Base-by-base conservation (phyloP, 2,797 vertebrate species). In the Poecilia wingei region DNA sequence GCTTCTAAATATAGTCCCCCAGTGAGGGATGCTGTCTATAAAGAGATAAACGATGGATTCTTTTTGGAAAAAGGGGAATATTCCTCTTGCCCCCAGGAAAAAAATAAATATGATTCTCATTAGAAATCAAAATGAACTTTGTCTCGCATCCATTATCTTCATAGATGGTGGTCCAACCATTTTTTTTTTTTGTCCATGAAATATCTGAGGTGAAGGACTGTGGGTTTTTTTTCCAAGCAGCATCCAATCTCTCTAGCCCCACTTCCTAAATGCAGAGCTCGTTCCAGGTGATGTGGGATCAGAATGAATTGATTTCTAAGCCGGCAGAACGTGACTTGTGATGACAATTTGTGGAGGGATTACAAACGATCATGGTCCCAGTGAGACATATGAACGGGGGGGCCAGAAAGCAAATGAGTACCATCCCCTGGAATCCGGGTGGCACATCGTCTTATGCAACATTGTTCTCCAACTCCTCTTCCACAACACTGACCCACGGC, bases 241-340 rank as follows among this genome's bases (percentile, higher is more conserved):
- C 61, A 78, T 89, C 87, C 89, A 86, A 81, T 85, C 79, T 79
- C 78, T 39, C 72, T n/a, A 69, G 9, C 22, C 10, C 28, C 22
- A 10, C 22, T 43, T 75, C 80, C 78, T 74, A 84, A 76, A 88
- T n/a, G 87, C 80, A 75, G 68, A 81, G 89, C 88, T 94, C 90
- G 92, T 93, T 93, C 88, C 93, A 94, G 91, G 90, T 91, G 91
- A 84, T 74, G 82, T 90, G 84, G 86, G 87, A 89, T 92, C 88
- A 88, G 79, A 81, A 87, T 83, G 82, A 91, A 89, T 89, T 86
- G 87, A 91, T 88, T 88, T 93, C 86, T 88, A 84, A 90, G 87
- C 85, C 84, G 74, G 87, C 64, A 45, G 84, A 88, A 91, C 82
- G 88, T 93, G 89, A 95, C 92, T 89, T 84, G 93, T 84, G 84